Base-by-base conservation (phyloP, 2,797 vertebrate species). In the Gadopsis bispinosus region DNA sequence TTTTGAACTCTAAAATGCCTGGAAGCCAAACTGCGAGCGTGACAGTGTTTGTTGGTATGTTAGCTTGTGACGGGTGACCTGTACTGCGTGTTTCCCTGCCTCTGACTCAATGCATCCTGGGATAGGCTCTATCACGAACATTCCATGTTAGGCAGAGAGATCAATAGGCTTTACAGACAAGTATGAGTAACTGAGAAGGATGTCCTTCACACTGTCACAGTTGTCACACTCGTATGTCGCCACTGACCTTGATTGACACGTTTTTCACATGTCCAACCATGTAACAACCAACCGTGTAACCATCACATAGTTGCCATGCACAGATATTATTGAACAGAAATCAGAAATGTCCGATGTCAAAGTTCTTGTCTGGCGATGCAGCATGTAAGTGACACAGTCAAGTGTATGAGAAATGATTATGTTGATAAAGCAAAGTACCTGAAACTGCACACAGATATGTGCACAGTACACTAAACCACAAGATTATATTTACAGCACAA, bases 11-110 rank as follows among this genome's bases (percentile, higher is more conserved):
- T 10, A 2, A 37, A 72, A 58, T 17, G 26, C 63, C 55, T 68
- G 33, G 9, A 58, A 59, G 51, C 26, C 0, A 41, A 17, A 14
- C 2, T 17, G 9, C 50, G 12, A 35, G 58, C 13, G 54, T 58
- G 61, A 79, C 26, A 11, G 14, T 1, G 2, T 64, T 26, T 41
- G 33, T 16, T 76, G 60, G 39, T 33, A 43, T 74, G 63, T 29
- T 45, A 41, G 35, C 22, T 26, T 43, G 14, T 45, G n/a, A 80
- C 17, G 51, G 12, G 31, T 66, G 53, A 80, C 67, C 26, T 37
- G 69, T 59, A 11, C 67, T 17, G 51, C 45, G 4, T 53, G 43
- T 69, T 79, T 59, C 17, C 41, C 35, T 35, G 29, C 54, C 43
- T 69, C 20, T 71, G 22, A 59, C 51, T 63, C 37, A 37, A 1